Conservation (phyloP, 2,797 vertebrate genomes). For the Xiphorhynchus erythropygius region DNA sequence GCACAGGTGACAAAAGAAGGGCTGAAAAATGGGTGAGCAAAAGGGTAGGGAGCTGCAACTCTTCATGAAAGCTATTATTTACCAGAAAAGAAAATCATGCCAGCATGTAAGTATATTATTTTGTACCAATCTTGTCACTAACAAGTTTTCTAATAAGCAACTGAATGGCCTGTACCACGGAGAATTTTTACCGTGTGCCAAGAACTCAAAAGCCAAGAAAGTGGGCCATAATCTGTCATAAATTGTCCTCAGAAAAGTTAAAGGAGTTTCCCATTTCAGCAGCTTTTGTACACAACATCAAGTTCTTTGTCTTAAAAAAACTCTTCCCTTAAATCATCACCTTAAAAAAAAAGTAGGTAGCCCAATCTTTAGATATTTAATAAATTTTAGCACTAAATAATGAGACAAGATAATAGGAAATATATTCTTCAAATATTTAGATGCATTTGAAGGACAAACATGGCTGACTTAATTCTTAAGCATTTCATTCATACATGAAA, state of each 20-base stretch:
- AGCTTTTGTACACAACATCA: neutral
- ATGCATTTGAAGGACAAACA: neutral
- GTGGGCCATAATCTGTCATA: neutral
- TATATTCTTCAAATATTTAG: neutral
- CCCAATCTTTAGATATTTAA: neutral
- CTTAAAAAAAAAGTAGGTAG: neutral
- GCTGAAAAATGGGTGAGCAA: neutral
- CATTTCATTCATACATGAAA: neutral
- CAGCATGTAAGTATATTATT: neutral
- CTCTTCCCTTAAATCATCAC: neutral
- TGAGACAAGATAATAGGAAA: neutral
- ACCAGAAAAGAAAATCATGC: neutral
- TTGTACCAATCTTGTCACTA: neutral
- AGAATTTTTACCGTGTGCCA: neutral
- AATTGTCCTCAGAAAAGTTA: neutral
- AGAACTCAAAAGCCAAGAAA: neutral
- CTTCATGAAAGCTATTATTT: neutral
- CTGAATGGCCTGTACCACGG: neutral
- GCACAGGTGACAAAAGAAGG: neutral
- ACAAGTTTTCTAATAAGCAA: neutral
- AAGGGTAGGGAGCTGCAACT: neutral
- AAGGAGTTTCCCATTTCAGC: neutral
- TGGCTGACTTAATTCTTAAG: neutral
- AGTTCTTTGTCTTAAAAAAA: neutral
- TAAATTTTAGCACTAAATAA: neutral